phyloP scores from a whole-genome alignment of 2,888 invertebrate genomes.

The Onthophagus sagittarius region DNA sequence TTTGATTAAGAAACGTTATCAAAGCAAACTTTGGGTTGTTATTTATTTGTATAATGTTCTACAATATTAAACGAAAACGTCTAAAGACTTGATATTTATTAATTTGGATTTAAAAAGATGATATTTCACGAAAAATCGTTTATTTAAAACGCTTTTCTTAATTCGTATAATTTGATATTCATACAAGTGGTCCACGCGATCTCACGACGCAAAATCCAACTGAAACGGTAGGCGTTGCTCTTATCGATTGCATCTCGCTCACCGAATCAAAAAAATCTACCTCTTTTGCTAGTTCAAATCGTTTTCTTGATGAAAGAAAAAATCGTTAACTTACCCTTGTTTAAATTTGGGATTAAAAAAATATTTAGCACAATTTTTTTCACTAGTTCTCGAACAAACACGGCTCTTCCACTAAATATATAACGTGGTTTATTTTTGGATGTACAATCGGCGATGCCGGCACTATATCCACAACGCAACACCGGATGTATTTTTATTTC shows the following conservation, averaged over 20 bases:
- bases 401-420: neutral
- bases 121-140: too few relatives aligned
- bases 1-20: too few relatives aligned
- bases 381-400: too few relatives aligned
- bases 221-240: neutral
- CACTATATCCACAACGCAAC: neutral
- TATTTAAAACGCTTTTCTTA: too few relatives aligned
- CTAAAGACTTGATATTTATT: too few relatives aligned
- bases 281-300: neutral
- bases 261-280: neutral
- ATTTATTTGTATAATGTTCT: too few relatives aligned
- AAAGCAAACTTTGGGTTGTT: too few relatives aligned
- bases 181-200: neutral
- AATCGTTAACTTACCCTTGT: neutral
- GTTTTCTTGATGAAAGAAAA: neutral
- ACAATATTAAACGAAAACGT: too few relatives aligned
- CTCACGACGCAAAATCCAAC: neutral
- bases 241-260: neutral
- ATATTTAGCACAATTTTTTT: too few relatives aligned
- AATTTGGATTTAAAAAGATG: too few relatives aligned
- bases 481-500: neutral
- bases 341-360: too few relatives aligned
- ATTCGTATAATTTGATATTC: too few relatives aligned
- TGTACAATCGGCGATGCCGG: neutral
- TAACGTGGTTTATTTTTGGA: neutral